These are phyloP conservation scores for Danionella dracula DNA, from an alignment of 2,797 vertebrate genomes.

Conservation along the genomic window DNA sequence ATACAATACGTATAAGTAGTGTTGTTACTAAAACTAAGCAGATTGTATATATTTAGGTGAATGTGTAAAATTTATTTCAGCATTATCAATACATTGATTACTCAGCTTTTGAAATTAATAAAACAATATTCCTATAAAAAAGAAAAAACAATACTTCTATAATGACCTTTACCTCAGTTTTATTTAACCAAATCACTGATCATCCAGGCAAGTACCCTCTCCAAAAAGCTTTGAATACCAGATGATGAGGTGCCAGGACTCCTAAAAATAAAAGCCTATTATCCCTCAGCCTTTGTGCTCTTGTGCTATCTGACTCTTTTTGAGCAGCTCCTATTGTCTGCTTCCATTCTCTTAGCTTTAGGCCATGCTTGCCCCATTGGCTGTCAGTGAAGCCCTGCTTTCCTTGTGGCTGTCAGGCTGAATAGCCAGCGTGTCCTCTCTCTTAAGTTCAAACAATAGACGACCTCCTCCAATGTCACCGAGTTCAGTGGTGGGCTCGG, in stretches of 20 bases:
- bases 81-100: too few relatives aligned
- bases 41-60: too few relatives aligned
- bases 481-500: constrained; percentile 28
- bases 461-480: constrained; percentile 5
- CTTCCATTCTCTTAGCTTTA: constrained; percentile 40
- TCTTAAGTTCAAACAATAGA: constrained; percentile 32
- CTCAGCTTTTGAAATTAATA: too few relatives aligned
- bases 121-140: too few relatives aligned
- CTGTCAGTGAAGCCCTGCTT: constrained; percentile 28
- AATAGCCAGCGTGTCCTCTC: constrained; percentile 36
- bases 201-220: neutral
- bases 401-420: constrained; percentile 23
- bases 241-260: constrained; percentile 59
- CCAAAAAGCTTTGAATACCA: constrained; percentile 10
- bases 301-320: constrained; percentile 44
- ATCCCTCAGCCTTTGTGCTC: constrained; percentile 57
- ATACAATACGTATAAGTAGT: too few relatives aligned
- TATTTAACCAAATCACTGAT: neutral
- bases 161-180: neutral
- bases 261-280: constrained; percentile 58
- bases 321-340: constrained; percentile 50
- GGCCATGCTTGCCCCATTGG: constrained; percentile 1
- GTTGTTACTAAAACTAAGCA: too few relatives aligned
- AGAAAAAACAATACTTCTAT: too few relatives aligned
- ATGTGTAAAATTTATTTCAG: too few relatives aligned